Percentiles rank a stretch among this genome's conserved stretches.
phyloP scores from a whole-genome alignment of 2,888 invertebrate species.

The Craniophora ligustri region DNA sequence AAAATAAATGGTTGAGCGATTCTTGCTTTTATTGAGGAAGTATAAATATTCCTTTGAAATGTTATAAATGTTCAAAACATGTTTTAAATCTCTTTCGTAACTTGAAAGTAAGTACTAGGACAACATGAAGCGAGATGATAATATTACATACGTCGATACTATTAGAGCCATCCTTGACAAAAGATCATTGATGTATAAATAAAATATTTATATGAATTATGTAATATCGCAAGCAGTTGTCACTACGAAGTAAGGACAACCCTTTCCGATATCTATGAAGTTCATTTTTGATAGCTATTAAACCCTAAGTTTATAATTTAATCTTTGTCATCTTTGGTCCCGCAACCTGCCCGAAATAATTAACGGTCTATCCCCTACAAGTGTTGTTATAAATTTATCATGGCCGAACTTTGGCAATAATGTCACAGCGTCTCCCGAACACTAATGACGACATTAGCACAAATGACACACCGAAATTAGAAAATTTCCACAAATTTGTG shows the following conservation, averaged over 20 bases:
- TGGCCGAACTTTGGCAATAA: constrained; percentile 54
- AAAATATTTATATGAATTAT: no score
- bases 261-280: neutral
- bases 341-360: constrained; percentile 32
- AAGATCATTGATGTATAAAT: no score
- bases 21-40: neutral
- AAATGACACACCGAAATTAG: constrained; percentile 75
- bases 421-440: constrained; percentile 48
- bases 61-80: neutral
- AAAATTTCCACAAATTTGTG: constrained; percentile 70
- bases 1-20: constrained; percentile 12
- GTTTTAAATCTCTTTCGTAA: no score
- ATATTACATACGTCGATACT: no score
- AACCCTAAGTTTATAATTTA: constrained; percentile 15
- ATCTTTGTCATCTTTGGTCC: constrained; percentile 3
- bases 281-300: neutral
- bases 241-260: no score
- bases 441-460: constrained; percentile 73
- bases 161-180: no score
- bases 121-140: no score
- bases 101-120: no score
- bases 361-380: constrained; percentile 44
- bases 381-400: constrained; percentile 51
- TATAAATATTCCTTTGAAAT: neutral
- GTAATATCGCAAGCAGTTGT: no score